phyloP scores from a whole-genome alignment of 2,113 vertebrate species.

The Chinchilla lanigera region DNA sequence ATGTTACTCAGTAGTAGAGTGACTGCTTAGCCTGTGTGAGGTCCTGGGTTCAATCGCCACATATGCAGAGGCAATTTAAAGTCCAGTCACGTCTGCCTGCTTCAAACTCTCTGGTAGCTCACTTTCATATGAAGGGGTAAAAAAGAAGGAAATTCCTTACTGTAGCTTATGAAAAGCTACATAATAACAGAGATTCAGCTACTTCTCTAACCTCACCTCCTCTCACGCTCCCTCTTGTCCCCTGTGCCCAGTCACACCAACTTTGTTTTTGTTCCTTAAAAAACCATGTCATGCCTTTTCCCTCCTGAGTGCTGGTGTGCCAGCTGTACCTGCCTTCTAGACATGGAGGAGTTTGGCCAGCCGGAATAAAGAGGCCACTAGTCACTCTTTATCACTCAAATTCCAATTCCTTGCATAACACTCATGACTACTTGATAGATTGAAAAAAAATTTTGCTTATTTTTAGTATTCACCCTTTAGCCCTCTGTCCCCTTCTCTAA shows the following conservation, averaged over 20 bases:
- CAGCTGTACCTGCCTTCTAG: not conserved
- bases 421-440: not conserved
- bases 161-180: not conserved
- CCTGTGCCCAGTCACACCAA: not conserved
- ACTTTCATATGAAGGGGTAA: not conserved
- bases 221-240: not conserved
- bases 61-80: not conserved
- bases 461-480: not conserved
- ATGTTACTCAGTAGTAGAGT: not conserved
- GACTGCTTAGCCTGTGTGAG: not conserved
- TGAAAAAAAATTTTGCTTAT: not conserved
- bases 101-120: not conserved
- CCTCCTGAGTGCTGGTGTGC: not conserved
- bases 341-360: not conserved
- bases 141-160: not conserved
- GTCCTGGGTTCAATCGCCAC: not conserved
- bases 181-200: not conserved
- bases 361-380: not conserved
- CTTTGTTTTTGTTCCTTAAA: not conserved
- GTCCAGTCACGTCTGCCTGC: not conserved
- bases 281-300: not conserved
- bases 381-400: constrained; percentile 13
- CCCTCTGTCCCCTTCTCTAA: not conserved
- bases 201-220: not conserved
- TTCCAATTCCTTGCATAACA: constrained; percentile 23